phyloP scores from a whole-genome alignment of 2,797 vertebrate species.

The Leptodactylus fallax region DNA sequence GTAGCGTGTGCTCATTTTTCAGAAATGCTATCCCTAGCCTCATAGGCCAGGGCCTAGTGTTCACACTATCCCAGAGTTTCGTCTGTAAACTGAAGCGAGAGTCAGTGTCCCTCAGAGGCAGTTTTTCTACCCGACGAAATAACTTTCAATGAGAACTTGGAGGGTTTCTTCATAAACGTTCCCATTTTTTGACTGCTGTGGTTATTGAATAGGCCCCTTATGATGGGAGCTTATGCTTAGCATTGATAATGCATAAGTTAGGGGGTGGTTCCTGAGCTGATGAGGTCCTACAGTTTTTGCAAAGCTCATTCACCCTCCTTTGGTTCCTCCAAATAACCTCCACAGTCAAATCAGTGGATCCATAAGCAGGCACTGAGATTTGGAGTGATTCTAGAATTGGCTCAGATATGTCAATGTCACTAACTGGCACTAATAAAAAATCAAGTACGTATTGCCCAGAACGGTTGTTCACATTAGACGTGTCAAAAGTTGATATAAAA shows the following conservation, averaged over 20 bases:
- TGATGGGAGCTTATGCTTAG: neutral
- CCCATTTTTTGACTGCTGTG: neutral
- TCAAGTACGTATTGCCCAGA: neutral
- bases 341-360: neutral
- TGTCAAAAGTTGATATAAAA: neutral
- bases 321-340: neutral
- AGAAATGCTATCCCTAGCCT: neutral
- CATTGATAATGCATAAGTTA: neutral
- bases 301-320: conserved; percentile 9
- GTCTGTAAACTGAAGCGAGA: neutral
- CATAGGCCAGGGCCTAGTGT: neutral
- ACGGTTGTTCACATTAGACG: neutral
- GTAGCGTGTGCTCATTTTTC: neutral
- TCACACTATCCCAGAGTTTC: neutral
- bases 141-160: too few species aligned
- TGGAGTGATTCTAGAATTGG: neutral
- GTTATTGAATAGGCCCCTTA: neutral
- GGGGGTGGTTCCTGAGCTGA: conserved; percentile 50
- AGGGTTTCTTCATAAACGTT: neutral
- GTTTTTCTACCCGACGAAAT: neutral
- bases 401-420: conserved; percentile 17
- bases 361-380: conserved; percentile 19
- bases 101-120: neutral
- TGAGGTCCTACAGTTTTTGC: neutral
- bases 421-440: conserved; percentile 17